Percentiles rank a stretch among this genome's conserved stretches.
These are phyloP conservation scores for Mesopsocus fuscifrons DNA, from an alignment of 2,888 invertebrate species.

Conservation along the genomic window DNA sequence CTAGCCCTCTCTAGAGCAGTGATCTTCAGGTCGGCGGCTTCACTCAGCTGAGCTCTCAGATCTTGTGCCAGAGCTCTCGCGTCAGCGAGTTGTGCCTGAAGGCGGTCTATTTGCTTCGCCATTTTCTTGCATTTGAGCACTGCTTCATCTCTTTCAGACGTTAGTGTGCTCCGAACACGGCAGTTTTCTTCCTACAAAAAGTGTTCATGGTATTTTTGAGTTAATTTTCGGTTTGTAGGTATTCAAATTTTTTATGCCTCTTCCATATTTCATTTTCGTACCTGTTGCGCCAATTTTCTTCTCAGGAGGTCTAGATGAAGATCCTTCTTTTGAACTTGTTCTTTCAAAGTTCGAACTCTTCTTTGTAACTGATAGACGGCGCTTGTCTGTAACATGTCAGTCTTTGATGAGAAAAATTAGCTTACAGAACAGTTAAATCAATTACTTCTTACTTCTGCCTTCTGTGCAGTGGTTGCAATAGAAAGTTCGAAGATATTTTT, in stretches of 20 bases:
- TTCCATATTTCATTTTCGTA: constrained; percentile 51
- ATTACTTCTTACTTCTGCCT: no score
- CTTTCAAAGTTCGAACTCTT: constrained; percentile 63
- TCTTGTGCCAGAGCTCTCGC: constrained; percentile 66
- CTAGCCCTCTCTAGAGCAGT: constrained; percentile 64
- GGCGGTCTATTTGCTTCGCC: constrained; percentile 63
- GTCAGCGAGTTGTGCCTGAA: constrained; percentile 60
- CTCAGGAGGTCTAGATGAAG: constrained; percentile 75
- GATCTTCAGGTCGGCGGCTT: constrained; percentile 78
- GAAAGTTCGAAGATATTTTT: no score
- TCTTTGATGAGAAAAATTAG: no score
- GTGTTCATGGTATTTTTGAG: background rate
- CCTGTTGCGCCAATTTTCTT: constrained; percentile 69
- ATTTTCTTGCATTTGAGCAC: constrained; percentile 44
- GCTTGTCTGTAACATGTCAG: constrained; percentile 44
- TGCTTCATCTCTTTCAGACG: constrained; percentile 30
- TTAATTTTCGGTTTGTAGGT: no score
- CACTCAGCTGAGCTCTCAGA: constrained; percentile 64
- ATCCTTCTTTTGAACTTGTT: constrained; percentile 81
- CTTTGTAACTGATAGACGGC: constrained; percentile 82
- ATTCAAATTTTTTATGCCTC: no score
- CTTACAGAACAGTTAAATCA: no score
- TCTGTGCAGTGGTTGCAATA: no score
- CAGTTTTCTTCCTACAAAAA: constrained; percentile 44
- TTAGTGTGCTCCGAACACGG: constrained; percentile 37